Evolutionary conservation across 2,888 invertebrate genomes (phyloP), one percentile per base, ranked within the genome.

Genomic region (Germaria angustata): DNA sequence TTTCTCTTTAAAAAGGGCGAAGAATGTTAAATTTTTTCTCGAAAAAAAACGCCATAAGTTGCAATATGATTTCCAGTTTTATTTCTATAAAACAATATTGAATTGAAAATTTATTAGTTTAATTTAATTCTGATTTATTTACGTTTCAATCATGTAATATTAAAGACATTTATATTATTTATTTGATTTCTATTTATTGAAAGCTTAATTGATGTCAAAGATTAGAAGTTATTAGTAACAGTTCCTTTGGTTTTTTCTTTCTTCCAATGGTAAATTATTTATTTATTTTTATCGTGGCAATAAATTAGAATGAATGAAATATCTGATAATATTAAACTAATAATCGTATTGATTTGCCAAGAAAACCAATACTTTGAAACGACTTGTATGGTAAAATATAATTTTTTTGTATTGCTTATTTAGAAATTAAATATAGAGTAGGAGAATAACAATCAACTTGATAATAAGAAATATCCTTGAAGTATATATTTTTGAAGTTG

Each of bases 171-270:
- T 7, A 63, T 24, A 36, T 71, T 15, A 49, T 46, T 59, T 72
- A 59, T 49, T 59, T 59, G 49, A 49, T 49, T 61, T 39, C 13
- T 28, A 61, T 49, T 28, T n/a, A 49, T 22, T 59, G n/a, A 59
- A 24, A 36, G 4, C 22, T 24, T 34, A 13, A 59, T 59, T 71
- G 22, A 59, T 59, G 17, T 2, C 22, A 20, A 4, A 39, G 22
- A 28, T 49, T 59, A 41, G 24, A 2, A 24, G 9, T 5, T 39
- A 41, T 59, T 51, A 51, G 28, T 28, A 28, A 9, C 24, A 51
- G 13, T 51, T 28, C 4, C 15, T 59, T 15, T 22, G 9, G 11
- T 2, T 13, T 22, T 39, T 59, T 32, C 7, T 49, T 20, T 28
- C 28, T 28, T 28, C 28, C 6, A 28, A 28, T 28, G 28, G n/a